Conservation (phyloP, 2,113 vertebrate genomes). For the Pampusana beccarii region DNA sequence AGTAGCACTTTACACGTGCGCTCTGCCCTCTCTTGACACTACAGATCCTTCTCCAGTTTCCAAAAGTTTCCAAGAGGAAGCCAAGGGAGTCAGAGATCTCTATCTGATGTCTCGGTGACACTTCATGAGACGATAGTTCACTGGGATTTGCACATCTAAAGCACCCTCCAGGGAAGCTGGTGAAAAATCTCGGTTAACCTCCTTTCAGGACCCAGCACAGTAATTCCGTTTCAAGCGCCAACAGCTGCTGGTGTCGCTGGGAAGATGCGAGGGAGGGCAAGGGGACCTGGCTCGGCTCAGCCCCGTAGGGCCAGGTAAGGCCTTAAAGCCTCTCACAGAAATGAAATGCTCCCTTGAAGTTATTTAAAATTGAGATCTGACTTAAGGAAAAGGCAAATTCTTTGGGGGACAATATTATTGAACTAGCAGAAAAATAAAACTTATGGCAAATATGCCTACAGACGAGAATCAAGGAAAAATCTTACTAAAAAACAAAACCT, state of each 20-base stretch:
- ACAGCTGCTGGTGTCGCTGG: accelerated
- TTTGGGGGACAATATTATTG: background rate
- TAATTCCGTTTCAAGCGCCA: background rate
- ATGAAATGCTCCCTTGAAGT: background rate
- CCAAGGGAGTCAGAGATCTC: background rate
- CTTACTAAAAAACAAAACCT: background rate
- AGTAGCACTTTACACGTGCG: background rate
- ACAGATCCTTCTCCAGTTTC: background rate
- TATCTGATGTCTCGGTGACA: background rate
- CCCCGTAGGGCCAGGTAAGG: background rate
- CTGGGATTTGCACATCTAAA: slow-evolving; percentile 54
- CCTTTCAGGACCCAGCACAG: background rate
- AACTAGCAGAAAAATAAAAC: background rate
- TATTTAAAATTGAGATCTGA: background rate
- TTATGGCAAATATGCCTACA: background rate
- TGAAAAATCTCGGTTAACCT: background rate
- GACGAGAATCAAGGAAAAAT: background rate
- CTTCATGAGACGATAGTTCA: background rate
- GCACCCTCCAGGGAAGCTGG: background rate
- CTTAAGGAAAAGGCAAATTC: background rate
- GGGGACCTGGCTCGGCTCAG: background rate
- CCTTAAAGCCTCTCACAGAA: background rate
- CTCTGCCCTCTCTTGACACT: background rate
- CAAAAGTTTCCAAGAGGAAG: slow-evolving; percentile 12
- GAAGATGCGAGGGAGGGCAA: background rate